phyloP scores from a whole-genome alignment of 2,113 vertebrate genomes.

The Cheilinus undulatus region DNA sequence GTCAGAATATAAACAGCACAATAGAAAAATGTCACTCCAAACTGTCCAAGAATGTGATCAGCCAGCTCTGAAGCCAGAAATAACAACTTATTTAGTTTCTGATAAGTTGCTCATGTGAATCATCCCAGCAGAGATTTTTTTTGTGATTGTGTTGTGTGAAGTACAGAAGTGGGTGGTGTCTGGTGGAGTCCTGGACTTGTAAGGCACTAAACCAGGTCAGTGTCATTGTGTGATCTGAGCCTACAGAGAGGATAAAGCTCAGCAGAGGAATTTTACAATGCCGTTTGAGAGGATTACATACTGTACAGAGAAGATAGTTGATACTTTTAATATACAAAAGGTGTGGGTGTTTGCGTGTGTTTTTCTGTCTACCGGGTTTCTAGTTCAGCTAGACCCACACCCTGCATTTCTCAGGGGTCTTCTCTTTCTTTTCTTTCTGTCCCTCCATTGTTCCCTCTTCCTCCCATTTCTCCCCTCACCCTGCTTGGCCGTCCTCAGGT shows the following conservation, averaged over 20 bases:
- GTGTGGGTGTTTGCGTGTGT: conserved; percentile 8
- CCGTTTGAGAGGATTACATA: conserved; percentile 19
- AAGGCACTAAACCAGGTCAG: conserved; percentile 51
- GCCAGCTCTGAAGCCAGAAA: not conserved
- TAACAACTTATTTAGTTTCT: not conserved
- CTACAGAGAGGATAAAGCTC: conserved; percentile 9
- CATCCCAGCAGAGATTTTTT: not conserved
- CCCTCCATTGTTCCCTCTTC: conserved; percentile 72
- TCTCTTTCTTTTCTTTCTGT: conserved; percentile 76
- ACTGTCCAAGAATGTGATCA: not conserved
- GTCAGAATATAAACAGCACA: conserved; percentile 10
- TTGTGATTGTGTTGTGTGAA: not conserved
- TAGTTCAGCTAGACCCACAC: conserved; percentile 57
- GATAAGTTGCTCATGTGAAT: not conserved
- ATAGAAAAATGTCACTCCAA: not conserved
- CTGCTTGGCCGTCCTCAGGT: conserved; percentile 57
- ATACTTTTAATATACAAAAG: conserved; percentile 23
- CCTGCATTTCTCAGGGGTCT: conserved; percentile 81
- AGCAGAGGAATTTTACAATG: conserved; percentile 34
- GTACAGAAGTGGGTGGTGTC: not conserved
- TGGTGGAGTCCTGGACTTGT: conserved; percentile 10
- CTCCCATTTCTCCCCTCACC: conserved; percentile 41
- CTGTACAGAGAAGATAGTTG: conserved; percentile 1
- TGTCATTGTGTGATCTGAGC: conserved; percentile 50
- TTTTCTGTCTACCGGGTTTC: conserved; percentile 55